These are phyloP conservation scores for Alca torda DNA, from an alignment of 2,797 vertebrate genomes.

Conservation along the genomic window DNA sequence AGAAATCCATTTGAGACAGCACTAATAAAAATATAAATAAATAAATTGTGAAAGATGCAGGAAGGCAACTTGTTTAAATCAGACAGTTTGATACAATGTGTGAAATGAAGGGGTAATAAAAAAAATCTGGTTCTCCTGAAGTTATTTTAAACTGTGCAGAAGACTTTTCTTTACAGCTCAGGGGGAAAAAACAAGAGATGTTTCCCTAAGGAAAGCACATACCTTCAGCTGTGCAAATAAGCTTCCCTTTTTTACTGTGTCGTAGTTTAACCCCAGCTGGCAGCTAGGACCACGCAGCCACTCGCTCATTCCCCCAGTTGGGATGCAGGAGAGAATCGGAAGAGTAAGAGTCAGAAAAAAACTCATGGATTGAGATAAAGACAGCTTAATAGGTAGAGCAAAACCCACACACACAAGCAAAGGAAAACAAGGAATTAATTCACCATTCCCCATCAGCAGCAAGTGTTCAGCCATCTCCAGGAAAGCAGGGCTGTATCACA, in stretches of 20 bases:
- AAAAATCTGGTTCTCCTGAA: neutral
- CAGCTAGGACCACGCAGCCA: neutral
- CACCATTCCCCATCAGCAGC: neutral
- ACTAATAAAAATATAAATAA: neutral
- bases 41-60: neutral
- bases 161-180: neutral
- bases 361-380: neutral
- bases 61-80: neutral
- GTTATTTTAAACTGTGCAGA: neutral
- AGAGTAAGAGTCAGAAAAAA: neutral
- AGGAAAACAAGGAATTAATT: neutral
- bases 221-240: neutral
- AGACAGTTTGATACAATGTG: neutral
- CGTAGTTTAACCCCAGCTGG: neutral
- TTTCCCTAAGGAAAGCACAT: neutral
- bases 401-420: neutral
- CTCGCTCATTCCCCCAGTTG: neutral
- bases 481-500: neutral
- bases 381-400: neutral
- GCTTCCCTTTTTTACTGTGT: neutral
- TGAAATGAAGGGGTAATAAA: neutral
- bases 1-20: neutral
- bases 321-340: neutral
- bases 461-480: neutral
- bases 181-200: neutral